A percentile compares a stretch with the other conserved stretches of the same genome.
phyloP scores from a whole-genome alignment of 2,113 vertebrate species.

The Phyllopteryx taeniolatus region DNA sequence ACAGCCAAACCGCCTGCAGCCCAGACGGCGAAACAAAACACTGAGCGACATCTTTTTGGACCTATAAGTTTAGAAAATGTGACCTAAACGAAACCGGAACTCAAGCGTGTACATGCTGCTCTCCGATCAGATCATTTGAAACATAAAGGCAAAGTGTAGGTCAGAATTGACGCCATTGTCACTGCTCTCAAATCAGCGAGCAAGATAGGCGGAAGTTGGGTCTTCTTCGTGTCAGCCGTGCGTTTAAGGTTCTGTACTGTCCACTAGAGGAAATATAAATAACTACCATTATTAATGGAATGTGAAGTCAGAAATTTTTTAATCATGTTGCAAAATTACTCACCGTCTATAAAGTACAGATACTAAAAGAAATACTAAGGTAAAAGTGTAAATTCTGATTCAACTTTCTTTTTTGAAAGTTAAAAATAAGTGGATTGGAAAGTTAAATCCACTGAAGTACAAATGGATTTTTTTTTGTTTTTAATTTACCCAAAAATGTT shows the following conservation, averaged over 20 bases:
- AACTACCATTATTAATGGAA: background rate
- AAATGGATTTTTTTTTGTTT: background rate
- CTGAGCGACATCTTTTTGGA: constrained; percentile 35
- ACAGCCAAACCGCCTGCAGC: constrained; percentile 29
- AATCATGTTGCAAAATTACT: background rate
- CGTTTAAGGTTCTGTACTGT: rapidly evolving
- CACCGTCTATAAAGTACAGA: background rate
- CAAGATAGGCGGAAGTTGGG: rapidly evolving
- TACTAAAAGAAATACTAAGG: too few species aligned
- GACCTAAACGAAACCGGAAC: background rate
- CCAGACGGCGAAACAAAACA: constrained; percentile 22
- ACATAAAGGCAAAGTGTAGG: too few species aligned
- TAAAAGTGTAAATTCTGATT: too few species aligned
- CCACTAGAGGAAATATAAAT: background rate
- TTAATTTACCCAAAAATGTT: too few species aligned
- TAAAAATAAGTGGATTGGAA: too few species aligned
- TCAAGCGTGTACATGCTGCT: constrained; percentile 7
- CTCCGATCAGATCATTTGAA: constrained; percentile 1
- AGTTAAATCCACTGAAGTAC: too few species aligned
- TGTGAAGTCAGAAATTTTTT: background rate
- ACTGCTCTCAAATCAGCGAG: constrained; percentile 35
- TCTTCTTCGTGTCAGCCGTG: background rate
- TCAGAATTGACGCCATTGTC: too few species aligned
- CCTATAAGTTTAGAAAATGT: constrained; percentile 28
- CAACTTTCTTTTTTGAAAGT: too few species aligned